Evolutionary conservation across 2,888 invertebrate species (phyloP).

Genomic region (Lydus trimaculatus): DNA sequence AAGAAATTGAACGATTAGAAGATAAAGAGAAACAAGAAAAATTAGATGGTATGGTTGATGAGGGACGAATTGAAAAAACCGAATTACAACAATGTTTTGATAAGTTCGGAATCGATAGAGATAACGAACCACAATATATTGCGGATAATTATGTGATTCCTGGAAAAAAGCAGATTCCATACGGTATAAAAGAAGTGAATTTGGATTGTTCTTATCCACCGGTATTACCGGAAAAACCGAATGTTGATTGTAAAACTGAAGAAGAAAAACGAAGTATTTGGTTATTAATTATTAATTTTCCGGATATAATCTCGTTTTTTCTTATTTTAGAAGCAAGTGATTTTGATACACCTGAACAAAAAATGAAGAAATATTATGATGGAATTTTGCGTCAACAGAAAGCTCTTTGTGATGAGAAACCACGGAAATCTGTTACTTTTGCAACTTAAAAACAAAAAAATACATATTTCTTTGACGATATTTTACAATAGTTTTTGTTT

Average conservation of each 20-base stretch:
- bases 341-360: background rate
- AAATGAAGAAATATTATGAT: conserved; percentile 4
- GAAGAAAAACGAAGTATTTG: conserved; percentile 1
- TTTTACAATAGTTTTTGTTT: background rate
- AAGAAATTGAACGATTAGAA: background rate
- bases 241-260: background rate
- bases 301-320: background rate
- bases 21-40: background rate
- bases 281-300: background rate
- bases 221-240: background rate
- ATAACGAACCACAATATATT: background rate
- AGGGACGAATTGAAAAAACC: background rate
- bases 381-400: background rate
- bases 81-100: background rate
- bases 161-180: background rate
- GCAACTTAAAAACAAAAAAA: background rate
- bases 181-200: background rate
- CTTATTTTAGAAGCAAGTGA: background rate
- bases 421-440: background rate
- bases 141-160: background rate
- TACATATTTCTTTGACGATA: background rate
- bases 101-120: background rate
- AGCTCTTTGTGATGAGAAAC: background rate
- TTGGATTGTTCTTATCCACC: background rate
- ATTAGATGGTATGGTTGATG: background rate